Conservation (phyloP, 2,797 vertebrate species). For the Falco naumanni region DNA sequence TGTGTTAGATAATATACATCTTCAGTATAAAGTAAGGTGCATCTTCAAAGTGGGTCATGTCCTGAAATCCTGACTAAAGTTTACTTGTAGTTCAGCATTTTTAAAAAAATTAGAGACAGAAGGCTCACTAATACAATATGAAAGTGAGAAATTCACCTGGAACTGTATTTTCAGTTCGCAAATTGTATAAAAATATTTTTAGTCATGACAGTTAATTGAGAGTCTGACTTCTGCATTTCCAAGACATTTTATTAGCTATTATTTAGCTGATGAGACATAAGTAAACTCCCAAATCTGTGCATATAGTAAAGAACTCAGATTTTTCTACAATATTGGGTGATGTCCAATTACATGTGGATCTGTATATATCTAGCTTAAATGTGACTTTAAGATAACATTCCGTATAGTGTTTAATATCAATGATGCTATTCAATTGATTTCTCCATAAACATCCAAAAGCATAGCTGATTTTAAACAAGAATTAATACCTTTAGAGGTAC, state of each 20-base stretch:
- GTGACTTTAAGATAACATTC: not conserved
- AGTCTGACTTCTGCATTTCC: not conserved
- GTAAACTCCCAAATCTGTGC: not conserved
- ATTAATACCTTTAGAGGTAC: not conserved
- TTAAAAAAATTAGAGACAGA: not conserved
- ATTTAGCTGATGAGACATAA: not conserved
- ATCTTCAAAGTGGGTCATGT: constrained; percentile 43
- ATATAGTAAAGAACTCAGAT: not conserved
- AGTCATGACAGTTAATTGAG: not conserved
- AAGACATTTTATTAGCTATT: not conserved
- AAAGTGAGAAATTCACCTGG: not conserved
- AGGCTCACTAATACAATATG: not conserved
- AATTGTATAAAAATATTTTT: not conserved
- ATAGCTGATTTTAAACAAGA: not conserved
- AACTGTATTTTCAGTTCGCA: not conserved
- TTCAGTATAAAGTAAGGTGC: not conserved
- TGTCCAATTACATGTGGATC: not conserved
- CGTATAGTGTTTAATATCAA: not conserved
- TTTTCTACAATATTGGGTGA: not conserved
- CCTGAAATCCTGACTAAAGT: constrained; percentile 26
- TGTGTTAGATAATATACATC: constrained; percentile 32
- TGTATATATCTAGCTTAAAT: not conserved
- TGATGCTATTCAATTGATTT: not conserved
- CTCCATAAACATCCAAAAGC: not conserved
- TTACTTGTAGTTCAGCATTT: constrained; percentile 39